Conservation (phyloP, 2,113 vertebrate genomes). For the Naja naja region DNA sequence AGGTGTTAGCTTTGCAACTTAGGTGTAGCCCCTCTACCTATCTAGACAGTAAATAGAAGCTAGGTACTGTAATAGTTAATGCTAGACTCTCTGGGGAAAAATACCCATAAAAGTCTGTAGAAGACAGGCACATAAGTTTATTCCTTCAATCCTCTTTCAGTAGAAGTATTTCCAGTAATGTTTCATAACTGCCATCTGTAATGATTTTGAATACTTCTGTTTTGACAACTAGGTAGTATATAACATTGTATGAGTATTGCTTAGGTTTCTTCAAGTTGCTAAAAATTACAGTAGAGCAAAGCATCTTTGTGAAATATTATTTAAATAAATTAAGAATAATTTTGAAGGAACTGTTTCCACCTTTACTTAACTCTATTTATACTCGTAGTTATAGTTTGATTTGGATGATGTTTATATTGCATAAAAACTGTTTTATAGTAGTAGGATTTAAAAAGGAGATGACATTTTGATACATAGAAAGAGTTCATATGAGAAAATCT, state of each 20-base stretch:
- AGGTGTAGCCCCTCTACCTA: neutral
- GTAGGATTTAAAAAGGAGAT: neutral
- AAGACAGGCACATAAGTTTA: neutral
- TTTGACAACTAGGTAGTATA: constrained; percentile 12
- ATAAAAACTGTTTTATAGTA: neutral
- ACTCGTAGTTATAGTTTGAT: accelerated
- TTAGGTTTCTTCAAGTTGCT: neutral
- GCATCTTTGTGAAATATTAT: neutral
- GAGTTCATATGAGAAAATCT: neutral
- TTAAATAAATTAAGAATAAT: neutral
- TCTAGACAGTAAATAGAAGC: neutral
- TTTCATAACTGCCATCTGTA: neutral
- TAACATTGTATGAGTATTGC: constrained; percentile 1
- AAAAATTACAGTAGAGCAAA: neutral
- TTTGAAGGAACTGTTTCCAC: neutral
- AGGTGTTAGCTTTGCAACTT: neutral
- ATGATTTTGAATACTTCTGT: neutral
- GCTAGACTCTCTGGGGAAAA: neutral
- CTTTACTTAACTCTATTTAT: neutral
- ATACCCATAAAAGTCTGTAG: neutral
- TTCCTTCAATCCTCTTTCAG: neutral
- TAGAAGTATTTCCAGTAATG: neutral
- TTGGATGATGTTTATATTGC: accelerated
- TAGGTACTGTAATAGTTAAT: neutral
- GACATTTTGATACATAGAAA: neutral